Conservation (phyloP, 2,113 vertebrate species). For the Cheirogaleus medius region DNA sequence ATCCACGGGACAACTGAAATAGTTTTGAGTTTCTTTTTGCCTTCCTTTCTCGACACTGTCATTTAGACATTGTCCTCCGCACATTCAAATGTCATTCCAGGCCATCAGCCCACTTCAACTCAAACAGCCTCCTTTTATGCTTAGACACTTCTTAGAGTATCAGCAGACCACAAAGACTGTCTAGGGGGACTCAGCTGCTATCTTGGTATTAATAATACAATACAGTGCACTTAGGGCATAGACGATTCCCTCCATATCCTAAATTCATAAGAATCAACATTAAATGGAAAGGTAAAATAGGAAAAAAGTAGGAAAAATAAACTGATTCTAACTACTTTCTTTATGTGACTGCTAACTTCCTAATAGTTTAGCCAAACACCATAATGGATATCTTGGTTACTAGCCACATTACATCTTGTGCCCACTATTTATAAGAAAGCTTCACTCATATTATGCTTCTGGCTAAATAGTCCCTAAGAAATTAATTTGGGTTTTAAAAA, state of each 20-base stretch:
- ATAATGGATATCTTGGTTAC: not conserved
- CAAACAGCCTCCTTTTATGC: constrained; percentile 84
- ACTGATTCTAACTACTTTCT: constrained; percentile 52
- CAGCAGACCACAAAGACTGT: constrained; percentile 83
- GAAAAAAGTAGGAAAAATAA: not conserved
- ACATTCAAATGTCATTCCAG: constrained; percentile 86
- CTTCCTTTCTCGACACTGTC: constrained; percentile 79
- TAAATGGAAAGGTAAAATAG: constrained; percentile 65
- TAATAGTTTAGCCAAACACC: not conserved
- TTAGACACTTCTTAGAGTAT: constrained; percentile 83
- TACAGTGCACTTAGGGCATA: constrained; percentile 73
- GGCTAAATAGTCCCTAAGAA: constrained; percentile 63
- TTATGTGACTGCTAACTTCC: constrained; percentile 47
- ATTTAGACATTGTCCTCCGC: constrained; percentile 81
- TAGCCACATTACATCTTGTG: not conserved
- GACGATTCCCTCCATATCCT: constrained; percentile 71
- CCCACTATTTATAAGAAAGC: constrained; percentile 26
- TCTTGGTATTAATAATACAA: constrained; percentile 87
- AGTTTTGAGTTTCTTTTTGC: constrained; percentile 70
- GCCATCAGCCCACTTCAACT: constrained; percentile 82
- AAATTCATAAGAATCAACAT: constrained; percentile 75
- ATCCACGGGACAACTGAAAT: constrained; percentile 70
- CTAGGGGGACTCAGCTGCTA: constrained; percentile 81
- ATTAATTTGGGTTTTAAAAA: constrained; percentile 67
- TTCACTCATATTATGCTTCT: constrained; percentile 29